Conservation (phyloP, 2,113 vertebrate species). For the Ctenomys sociabilis region DNA sequence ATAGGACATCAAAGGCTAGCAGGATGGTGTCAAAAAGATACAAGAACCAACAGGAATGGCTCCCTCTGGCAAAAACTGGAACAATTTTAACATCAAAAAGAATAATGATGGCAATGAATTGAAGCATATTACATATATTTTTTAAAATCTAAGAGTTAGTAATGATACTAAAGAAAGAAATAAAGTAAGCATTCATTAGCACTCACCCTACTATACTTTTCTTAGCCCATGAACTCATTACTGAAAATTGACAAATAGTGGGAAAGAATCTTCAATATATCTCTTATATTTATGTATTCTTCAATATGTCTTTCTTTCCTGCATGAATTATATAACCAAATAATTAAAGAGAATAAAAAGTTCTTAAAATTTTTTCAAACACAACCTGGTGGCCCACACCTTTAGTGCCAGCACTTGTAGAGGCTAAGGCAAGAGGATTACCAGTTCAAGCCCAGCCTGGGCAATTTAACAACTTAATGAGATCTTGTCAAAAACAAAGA, state of each 20-base stretch:
- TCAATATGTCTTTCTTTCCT: not conserved
- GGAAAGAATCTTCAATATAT: not conserved
- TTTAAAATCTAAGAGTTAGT: not conserved
- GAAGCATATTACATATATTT: conserved; percentile 9
- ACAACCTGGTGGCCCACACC: not conserved
- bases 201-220: not conserved
- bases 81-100: conserved; percentile 35
- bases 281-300: no score
- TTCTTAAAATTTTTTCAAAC: conserved; percentile 17
- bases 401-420: not conserved
- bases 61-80: not conserved
- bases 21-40: not conserved
- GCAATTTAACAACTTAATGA: not conserved
- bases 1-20: not conserved
- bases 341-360: not conserved
- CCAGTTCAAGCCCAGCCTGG: not conserved
- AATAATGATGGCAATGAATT: conserved; percentile 15
- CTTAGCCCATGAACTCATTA: conserved; percentile 13
- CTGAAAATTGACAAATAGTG: conserved; percentile 36
- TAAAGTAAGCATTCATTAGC: not conserved
- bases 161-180: not conserved
- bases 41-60: not conserved
- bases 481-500: not conserved
- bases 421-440: not conserved
- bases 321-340: conserved; percentile 39